Conservation (phyloP, 2,888 invertebrate genomes). For the Timandra comae region DNA sequence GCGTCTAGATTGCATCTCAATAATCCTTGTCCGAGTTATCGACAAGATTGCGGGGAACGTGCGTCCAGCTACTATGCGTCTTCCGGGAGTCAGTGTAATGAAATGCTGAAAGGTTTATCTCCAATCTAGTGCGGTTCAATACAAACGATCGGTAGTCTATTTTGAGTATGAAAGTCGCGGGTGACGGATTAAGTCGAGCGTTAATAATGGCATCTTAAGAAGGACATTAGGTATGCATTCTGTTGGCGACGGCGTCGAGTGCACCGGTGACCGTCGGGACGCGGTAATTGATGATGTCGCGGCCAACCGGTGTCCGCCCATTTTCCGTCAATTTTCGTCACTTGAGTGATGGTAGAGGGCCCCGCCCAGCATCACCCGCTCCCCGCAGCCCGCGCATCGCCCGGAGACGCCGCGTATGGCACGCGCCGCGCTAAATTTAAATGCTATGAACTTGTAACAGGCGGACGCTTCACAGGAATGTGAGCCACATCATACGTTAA, state of each 20-base stretch:
- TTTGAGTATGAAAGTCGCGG: conserved; percentile 17
- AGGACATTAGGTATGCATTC: conserved; percentile 63
- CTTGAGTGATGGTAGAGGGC: conserved; percentile 73
- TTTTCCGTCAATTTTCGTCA: conserved; percentile 78
- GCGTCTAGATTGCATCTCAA: conserved; percentile 74
- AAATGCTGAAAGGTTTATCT: conserved; percentile 26
- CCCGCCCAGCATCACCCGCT: conserved; percentile 52
- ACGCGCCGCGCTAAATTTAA: conserved; percentile 76
- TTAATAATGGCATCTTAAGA: conserved; percentile 50
- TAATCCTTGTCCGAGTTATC: conserved; percentile 63
- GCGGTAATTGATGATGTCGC: conserved; percentile 75
- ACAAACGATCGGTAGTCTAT: conserved; percentile 12
- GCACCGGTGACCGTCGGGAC: conserved; percentile 69
- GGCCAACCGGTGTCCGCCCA: conserved; percentile 74
- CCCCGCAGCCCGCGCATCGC: conserved; percentile 25
- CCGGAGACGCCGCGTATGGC: conserved; percentile 46
- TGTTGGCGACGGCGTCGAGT: conserved; percentile 43
- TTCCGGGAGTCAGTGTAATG: conserved; percentile 52
- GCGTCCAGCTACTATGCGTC: conserved; percentile 49
- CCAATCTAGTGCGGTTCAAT: conserved; percentile 11
- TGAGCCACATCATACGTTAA: conserved; percentile 62
- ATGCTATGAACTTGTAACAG: conserved; percentile 73
- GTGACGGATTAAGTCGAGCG: conserved; percentile 31
- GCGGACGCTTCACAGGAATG: conserved; percentile 64
- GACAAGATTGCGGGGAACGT: conserved; percentile 52